These are phyloP conservation scores for Scelioninae gen. 1 DNA, from an alignment of 2,888 invertebrate species.

Conservation along the genomic window DNA sequence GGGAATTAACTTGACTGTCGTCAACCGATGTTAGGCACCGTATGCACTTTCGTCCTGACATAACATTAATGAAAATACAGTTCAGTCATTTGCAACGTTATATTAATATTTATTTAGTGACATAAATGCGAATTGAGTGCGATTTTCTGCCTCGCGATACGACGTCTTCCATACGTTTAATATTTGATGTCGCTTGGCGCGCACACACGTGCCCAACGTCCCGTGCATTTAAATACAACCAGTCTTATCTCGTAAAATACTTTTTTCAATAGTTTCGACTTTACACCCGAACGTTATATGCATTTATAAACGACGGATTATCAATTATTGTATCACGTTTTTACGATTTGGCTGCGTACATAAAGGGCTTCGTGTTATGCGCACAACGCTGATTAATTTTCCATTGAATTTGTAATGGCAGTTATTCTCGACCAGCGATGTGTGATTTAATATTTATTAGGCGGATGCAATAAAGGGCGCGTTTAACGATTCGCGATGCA, in stretches of 20 bases:
- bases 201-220: slow-evolving; percentile 36
- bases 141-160: slow-evolving; percentile 56
- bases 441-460: slow-evolving; percentile 43
- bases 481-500: slow-evolving; percentile 12
- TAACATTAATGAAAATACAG: slow-evolving; percentile 57
- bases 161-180: slow-evolving; percentile 49
- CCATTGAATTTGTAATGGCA: slow-evolving; percentile 50
- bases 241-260: slow-evolving; percentile 55
- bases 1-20: slow-evolving; percentile 60
- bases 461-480: slow-evolving; percentile 24
- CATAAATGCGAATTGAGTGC: slow-evolving; percentile 61
- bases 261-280: slow-evolving; percentile 36
- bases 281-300: slow-evolving; percentile 24
- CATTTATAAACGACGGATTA: slow-evolving; percentile 53
- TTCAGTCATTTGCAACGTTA: slow-evolving; percentile 63
- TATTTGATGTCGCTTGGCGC: slow-evolving; percentile 58
- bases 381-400: slow-evolving; percentile 55
- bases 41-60: slow-evolving; percentile 32
- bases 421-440: slow-evolving; percentile 28
- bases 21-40: slow-evolving; percentile 46
- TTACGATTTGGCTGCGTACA: slow-evolving; percentile 20
- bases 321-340: slow-evolving; percentile 41
- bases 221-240: slow-evolving; percentile 35
- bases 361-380: slow-evolving; percentile 24
- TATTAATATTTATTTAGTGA: slow-evolving; percentile 62